Evolutionary conservation across 2,888 invertebrate genomes (phyloP), one percentile per base, ranked within the genome.

Genomic region (Synanthedon vespiformis): DNA sequence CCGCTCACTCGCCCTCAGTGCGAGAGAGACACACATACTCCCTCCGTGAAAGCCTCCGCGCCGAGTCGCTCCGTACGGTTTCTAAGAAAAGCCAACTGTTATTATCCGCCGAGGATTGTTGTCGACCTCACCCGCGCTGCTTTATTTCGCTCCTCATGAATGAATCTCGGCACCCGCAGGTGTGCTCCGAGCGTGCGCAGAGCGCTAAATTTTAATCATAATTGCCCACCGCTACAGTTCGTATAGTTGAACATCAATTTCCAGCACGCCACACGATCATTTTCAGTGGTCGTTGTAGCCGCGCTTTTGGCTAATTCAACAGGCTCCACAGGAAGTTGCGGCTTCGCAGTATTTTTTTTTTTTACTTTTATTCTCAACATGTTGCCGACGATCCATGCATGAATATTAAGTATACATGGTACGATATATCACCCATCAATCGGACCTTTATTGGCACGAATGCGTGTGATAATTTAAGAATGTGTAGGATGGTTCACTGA

Each of bases 31-130:
- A 59, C 59, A 56, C 56, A 59, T 61, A 72, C 68, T 69, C 74
- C 74, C 77, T 74, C 81, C 82, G 72, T 62, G 74, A 71, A 84
- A 86, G 84, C 85, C 85, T 86, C 72, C 76, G 65, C 73, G 74
- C 74, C 67, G 70, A 69, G 74, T 73, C 70, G 65, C 73, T 74
- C 74, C 67, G 70, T 70, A 74, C 73, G 71, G 75, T 77, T 85
- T 85, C 86, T 70, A 63, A 84, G 86, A 85, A 85, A 84, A 84
- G 76, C 80, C 80, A 83, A 84, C 82, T 77, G 86, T 81, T 85
- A 86, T 85, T 86, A 85, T 77, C 80, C 68, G 70, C 64, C 70
- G 71, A 68, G 76, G 81, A 78, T 81, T 80, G 79, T 82, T 85
- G 75, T 82, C 82, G 77, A 74, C 72, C 74, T 74, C 73, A 74